Evolutionary conservation across 2,113 vertebrate species (phyloP), one percentile per base, ranked within the genome.

Genomic region (Lampris incognitus): DNA sequence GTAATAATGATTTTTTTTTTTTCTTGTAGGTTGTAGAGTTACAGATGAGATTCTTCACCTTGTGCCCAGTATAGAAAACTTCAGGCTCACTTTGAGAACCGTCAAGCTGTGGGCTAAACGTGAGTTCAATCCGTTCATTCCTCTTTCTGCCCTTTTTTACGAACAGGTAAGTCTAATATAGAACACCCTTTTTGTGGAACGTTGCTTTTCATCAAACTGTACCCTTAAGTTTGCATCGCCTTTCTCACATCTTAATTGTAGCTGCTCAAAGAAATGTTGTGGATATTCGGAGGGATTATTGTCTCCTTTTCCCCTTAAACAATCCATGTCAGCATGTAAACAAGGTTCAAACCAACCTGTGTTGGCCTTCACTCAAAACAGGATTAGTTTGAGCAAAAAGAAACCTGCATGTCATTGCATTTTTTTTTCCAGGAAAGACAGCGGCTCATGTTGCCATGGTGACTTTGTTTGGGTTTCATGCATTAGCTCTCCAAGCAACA

Each of bases 101-200:
- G 96, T 98, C 92, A 97, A 97, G 92, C 87, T 97, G 55, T 98
- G 97, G 97, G 97, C 96, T 86, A 98, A 98, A 95, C 94, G 97
- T 98, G 93, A 96, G 96, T 93, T 65, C 10, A 82, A 84, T 42
- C 55, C 57, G 24, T 54, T 49, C 6, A 49, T 66, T 42, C 8
- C 8, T 44, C 24, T 9, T 82, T 10, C 85, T 10, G 48, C 85
- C 88, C 24, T 24, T 91, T 85, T 79, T 90, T 6, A n/a, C 1
- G 42, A 13, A 9, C 2, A 40, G 66, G 42, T 39, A 40, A 51
- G 58, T 13, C 24, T 24, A 42, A 41, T 3, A 46, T 10, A 4
- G 7, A 46, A 46, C 7, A 46, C 7, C 7, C 44, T 39, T 55
- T n/a, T 3, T 46, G n/a, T 24, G 55, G 48, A 11, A 55, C 52